Conservation (phyloP, 2,113 vertebrate species). For the Oreochromis aureus region DNA sequence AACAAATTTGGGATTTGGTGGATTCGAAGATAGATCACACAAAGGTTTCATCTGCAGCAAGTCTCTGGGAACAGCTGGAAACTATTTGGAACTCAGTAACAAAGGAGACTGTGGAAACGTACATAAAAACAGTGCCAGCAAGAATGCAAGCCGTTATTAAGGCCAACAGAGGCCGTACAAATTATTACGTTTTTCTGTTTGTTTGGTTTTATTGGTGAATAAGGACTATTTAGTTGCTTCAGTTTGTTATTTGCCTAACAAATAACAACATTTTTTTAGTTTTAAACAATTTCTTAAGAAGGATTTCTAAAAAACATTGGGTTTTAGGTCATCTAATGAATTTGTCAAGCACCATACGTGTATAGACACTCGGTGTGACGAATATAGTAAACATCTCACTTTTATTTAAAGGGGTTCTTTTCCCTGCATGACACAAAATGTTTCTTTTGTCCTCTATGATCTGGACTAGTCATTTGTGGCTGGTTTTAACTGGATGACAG, state of each 20-base stretch:
- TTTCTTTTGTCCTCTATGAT: not conserved
- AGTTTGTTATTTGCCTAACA: not conserved
- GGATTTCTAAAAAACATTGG: not conserved
- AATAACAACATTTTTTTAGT: not conserved
- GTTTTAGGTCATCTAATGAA: not conserved
- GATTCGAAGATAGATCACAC: not conserved
- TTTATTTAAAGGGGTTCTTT: not conserved
- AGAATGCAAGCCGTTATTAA: not conserved
- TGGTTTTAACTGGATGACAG: not conserved
- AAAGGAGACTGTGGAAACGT: not conserved
- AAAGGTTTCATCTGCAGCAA: not conserved
- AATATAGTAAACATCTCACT: not conserved
- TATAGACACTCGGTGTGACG: not conserved
- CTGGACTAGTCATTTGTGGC: not conserved
- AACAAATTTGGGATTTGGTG: not conserved
- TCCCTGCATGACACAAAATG: constrained; percentile 27
- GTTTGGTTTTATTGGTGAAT: not conserved
- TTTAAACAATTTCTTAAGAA: not conserved
- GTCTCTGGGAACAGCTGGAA: not conserved
- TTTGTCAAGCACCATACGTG: not conserved
- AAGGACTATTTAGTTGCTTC: not conserved
- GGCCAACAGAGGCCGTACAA: not conserved
- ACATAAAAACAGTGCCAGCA: not conserved
- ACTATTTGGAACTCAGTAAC: not conserved
- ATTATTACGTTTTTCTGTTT: not conserved